phyloP scores from a whole-genome alignment of 2,797 vertebrate species.

The Acanthurus lineatus region DNA sequence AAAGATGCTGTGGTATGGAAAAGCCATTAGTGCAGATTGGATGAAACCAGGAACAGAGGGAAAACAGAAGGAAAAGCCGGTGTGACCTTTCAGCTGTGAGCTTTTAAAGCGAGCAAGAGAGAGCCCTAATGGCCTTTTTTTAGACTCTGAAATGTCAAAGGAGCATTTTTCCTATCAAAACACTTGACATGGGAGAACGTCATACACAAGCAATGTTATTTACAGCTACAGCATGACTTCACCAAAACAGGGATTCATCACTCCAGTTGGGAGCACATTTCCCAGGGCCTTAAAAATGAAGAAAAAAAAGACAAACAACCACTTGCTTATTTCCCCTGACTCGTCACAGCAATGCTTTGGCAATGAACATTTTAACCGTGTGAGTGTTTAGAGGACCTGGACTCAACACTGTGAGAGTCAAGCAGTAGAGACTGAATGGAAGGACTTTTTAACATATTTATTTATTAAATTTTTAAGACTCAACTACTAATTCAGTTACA shows the following conservation, averaged over 20 bases:
- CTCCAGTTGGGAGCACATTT: slow-evolving; percentile 67
- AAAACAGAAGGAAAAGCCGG: slow-evolving; percentile 52
- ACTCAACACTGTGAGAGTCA: slow-evolving; percentile 60
- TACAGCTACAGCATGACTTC: slow-evolving; percentile 68
- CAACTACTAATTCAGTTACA: slow-evolving; percentile 39
- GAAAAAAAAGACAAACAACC: slow-evolving; percentile 46
- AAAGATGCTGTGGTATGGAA: slow-evolving; percentile 70
- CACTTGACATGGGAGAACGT: slow-evolving; percentile 58
- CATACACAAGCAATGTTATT: slow-evolving; percentile 64
- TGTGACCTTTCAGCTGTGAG: slow-evolving; percentile 67
- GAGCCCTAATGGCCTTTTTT: slow-evolving; percentile 65
- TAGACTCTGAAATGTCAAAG: slow-evolving; percentile 68
- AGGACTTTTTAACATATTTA: slow-evolving; percentile 45
- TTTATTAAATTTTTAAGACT: slow-evolving; percentile 53
- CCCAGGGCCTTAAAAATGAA: slow-evolving; percentile 42
- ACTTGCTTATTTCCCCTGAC: slow-evolving; percentile 66
- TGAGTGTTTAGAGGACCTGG: slow-evolving; percentile 61
- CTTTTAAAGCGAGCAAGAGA: slow-evolving; percentile 61
- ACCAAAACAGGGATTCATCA: slow-evolving; percentile 67
- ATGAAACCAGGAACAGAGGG: slow-evolving; percentile 57
- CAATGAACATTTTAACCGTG: slow-evolving; percentile 50
- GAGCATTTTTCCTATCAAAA: slow-evolving; percentile 71
- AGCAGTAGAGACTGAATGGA: slow-evolving; percentile 47
- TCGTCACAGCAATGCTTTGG: slow-evolving; percentile 55
- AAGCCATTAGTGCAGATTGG: slow-evolving; percentile 70